Evolutionary conservation across 2,113 vertebrate species (phyloP).

Genomic region (Erinaceus europaeus): DNA sequence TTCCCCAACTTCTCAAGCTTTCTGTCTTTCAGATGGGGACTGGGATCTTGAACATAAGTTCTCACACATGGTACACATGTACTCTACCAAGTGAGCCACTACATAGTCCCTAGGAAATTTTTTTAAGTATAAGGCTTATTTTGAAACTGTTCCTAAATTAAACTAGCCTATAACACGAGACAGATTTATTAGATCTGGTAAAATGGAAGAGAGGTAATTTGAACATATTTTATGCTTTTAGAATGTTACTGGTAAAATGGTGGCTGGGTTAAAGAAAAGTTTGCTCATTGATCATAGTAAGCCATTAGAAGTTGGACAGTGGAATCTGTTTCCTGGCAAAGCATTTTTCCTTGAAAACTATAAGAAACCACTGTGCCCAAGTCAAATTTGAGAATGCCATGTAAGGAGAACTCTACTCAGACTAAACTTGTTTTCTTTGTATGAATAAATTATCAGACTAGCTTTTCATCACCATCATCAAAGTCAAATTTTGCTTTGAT

Average conservation of each 20-base stretch:
- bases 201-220: not conserved
- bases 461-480: not conserved
- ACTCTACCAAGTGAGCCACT: too few relatives aligned
- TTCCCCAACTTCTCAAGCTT: too few relatives aligned
- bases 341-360: conserved; percentile 7
- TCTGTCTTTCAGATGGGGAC: too few relatives aligned
- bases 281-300: conserved; percentile 11
- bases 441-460: not conserved
- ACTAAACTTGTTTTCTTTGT: conserved; percentile 9
- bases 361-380: not conserved
- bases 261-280: not conserved
- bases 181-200: not conserved
- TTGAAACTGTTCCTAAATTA: not conserved
- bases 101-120: not conserved
- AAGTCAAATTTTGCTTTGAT: conserved; percentile 18
- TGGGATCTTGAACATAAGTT: too few relatives aligned
- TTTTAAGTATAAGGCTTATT: not conserved
- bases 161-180: not conserved
- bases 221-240: not conserved
- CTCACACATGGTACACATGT: too few relatives aligned
- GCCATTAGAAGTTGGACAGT: conserved; percentile 22
- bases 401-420: not conserved
- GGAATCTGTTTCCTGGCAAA: conserved; percentile 44
- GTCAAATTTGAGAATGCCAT: conserved; percentile 6
- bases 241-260: conserved; percentile 17